These are phyloP conservation scores for Melanocharis versteri DNA, from an alignment of 2,113 vertebrate genomes.

Conservation along the genomic window DNA sequence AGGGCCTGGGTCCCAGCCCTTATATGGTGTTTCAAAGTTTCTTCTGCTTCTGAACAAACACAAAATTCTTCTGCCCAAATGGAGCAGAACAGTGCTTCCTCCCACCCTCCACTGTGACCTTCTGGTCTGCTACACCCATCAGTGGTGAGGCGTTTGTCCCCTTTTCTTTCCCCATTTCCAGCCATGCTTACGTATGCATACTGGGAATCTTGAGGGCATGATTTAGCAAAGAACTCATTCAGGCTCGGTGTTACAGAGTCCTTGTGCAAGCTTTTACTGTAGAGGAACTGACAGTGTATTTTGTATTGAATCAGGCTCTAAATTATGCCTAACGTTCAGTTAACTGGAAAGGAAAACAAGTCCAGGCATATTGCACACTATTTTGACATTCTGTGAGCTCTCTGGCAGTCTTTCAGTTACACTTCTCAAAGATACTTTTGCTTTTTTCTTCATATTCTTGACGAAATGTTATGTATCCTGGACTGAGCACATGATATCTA, in stretches of 20 bases:
- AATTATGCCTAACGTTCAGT: not conserved
- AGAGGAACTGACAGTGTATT: not conserved
- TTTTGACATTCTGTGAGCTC: conserved; percentile 6
- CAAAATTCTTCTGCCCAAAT: conserved; percentile 36
- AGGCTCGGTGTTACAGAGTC: not conserved
- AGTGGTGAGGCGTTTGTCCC: not conserved
- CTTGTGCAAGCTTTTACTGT: not conserved
- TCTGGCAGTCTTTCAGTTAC: conserved; percentile 18
- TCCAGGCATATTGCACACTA: not conserved
- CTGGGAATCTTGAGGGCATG: conserved; percentile 14
- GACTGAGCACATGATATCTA: not conserved
- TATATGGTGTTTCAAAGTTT: conserved; percentile 41
- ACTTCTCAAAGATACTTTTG: conserved; percentile 3
- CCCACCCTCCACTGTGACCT: not conserved
- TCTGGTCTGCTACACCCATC: not conserved
- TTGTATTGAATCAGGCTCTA: conserved; percentile 29
- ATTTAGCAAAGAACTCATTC: conserved; percentile 39
- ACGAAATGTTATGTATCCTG: not conserved
- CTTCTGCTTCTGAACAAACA: conserved; percentile 37
- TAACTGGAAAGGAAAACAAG: conserved; percentile 43
- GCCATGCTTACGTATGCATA: not conserved
- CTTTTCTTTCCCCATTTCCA: not conserved
- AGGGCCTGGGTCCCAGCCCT: not conserved
- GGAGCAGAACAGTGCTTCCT: conserved; percentile 35
- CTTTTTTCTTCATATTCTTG: conserved; percentile 26